phyloP scores from a whole-genome alignment of 2,113 vertebrate species.

The Lophura nycthemera region DNA sequence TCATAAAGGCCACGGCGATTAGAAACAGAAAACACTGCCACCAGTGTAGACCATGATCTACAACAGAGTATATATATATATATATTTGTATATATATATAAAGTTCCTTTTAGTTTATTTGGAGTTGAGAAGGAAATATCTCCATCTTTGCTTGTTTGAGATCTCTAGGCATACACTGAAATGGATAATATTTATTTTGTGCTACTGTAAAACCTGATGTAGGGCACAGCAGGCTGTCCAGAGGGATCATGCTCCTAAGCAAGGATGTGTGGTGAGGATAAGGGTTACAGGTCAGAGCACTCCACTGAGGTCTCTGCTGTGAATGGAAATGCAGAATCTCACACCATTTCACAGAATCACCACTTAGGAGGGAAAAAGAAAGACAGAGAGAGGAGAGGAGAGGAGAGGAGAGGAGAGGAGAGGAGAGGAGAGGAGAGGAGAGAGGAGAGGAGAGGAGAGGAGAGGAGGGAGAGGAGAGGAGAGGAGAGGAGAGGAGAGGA shows the following conservation, averaged over 20 bases:
- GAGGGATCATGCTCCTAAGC: not conserved
- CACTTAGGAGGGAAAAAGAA: not conserved
- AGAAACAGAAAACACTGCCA: constrained; percentile 71
- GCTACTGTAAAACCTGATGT: constrained; percentile 67
- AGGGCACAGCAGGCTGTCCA: constrained; percentile 38
- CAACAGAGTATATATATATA: not conserved
- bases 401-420: no score
- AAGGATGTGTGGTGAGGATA: not conserved
- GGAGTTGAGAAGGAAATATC: constrained; percentile 1
- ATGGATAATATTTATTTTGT: constrained; percentile 59
- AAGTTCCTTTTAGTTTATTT: constrained; percentile 5
- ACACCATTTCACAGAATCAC: not conserved
- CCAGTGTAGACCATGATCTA: constrained; percentile 34
- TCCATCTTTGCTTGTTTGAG: not conserved
- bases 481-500: no score
- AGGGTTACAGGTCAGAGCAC: constrained; percentile 12
- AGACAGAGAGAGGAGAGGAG: not conserved
- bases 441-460: no score
- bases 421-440: no score
- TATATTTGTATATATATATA: not conserved
- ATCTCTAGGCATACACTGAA: constrained; percentile 10
- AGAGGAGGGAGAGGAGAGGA: no score
- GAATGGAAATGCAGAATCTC: constrained; percentile 5
- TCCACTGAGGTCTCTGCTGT: not conserved
- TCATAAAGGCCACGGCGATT: constrained; percentile 67